Base-by-base conservation (phyloP, 2,113 vertebrate species). In the Anseranas semipalmata region DNA sequence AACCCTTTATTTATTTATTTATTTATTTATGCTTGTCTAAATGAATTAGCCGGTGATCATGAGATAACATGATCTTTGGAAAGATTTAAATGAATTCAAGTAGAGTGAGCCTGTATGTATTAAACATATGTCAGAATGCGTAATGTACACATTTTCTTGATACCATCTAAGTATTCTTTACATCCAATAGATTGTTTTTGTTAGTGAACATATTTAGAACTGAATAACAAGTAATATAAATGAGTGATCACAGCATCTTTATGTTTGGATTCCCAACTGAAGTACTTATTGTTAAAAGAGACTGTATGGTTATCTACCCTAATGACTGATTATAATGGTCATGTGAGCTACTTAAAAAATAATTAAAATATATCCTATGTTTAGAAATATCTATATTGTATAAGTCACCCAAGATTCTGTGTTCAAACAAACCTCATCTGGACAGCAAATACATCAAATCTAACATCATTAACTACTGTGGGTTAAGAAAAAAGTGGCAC, bases 221-320 rank as follows among this genome's bases (percentile, higher is more conserved):
- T n/a, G 6, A 77, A 66, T 79, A 68, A 68, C 79, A n/a, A 30
- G 8, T 17, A 39, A 25, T 68, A 43, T 20, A 50, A 79, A 48
- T 1, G 0, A 89, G 66, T 45, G 3, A 79, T 60, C 3, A 4
- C 8, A 56, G 2, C 0, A 5, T 27, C 12, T 81, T 87, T 67
- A 50, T 65, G 43, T 39, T 55, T 77, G 18, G 21, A 84, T 87
- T 79, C 9, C 8, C 4, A 1, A 2, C 10, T 66, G 68, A 88
- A 59, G 6, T 24, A 33, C 15, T 63, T 59, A 30, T 19, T 3
- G 25, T 56, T 20, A 48, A 73, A 73, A 56, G 1, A 18, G 73
- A 33, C 25, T 27, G 6, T 59, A 59, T 50, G 27, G 5, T 60
- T 82, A 24, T 3, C 14, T 65, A 35, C 33, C 46, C 4, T 12